Evolutionary conservation across 2,888 invertebrate genomes (phyloP), one percentile per base, ranked within the genome.

Genomic region (Byasa hedistus): DNA sequence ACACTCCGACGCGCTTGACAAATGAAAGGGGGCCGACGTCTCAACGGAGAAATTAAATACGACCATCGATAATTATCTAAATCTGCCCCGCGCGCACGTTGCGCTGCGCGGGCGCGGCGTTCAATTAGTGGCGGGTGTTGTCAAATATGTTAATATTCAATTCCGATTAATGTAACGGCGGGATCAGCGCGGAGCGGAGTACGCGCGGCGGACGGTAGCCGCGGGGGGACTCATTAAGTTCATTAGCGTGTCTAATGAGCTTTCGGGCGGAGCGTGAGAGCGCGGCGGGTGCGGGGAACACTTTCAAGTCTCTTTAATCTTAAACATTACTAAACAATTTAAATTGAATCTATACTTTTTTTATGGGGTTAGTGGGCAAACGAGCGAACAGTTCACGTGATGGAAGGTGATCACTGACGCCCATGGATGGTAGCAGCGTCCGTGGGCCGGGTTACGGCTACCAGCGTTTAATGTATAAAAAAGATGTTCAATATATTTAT

Each of bases 211-310:
- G 4, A 27, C 57, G 57, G 57, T 36, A 87, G 88, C 87, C 75
- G 79, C 74, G 77, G 85, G 82, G 83, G 83, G 86, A 84, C 81
- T 82, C 84, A 84, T 83, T 87, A 87, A 85, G 81, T 84, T 83
- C 85, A 85, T 87, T 84, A 87, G 85, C 79, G 79, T 79, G 79
- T 79, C 83, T 83, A 84, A 86, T 86, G 84, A 86, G 79, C 77
- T 80, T 82, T 86, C 79, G 78, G 81, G 70, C 68, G 68, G 70
- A 72, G 68, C 72, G 70, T 69, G 71, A 64, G 51, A 63, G 27
- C 57, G 17, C 39, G 27, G 5, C 27, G 27, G 5, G 27, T 7
- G 32, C n/a, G n/a, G n/a, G n/a, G n/a, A n/a, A n/a, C n/a, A n/a
- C n/a, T n/a, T n/a, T n/a, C n/a, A n/a, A n/a, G n/a, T n/a, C n/a